These are phyloP conservation scores for Edolisoma coerulescens DNA, from an alignment of 2,113 vertebrate species.

Conservation along the genomic window DNA sequence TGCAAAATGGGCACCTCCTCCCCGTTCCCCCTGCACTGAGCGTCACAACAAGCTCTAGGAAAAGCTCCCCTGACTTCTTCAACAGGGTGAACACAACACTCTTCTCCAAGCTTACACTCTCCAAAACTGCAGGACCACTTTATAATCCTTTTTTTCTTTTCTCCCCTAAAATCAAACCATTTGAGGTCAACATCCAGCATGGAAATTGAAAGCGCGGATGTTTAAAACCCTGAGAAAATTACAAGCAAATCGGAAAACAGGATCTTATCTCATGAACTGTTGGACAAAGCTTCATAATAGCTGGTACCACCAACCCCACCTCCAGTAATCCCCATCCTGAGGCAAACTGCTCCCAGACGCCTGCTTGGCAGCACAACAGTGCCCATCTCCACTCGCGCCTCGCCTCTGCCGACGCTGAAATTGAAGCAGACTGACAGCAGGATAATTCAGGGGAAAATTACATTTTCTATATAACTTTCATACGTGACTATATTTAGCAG, in stretches of 20 bases:
- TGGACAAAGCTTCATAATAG: not conserved
- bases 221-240: conserved; percentile 7
- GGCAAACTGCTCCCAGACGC: conserved; percentile 48
- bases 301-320: not conserved
- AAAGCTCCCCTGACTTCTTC: not conserved
- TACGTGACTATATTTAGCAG: conserved; percentile 53
- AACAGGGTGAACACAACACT: not conserved
- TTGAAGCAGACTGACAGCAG: conserved; percentile 30
- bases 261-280: not conserved
- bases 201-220: not conserved
- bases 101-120: not conserved
- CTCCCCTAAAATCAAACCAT: not conserved
- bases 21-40: not conserved
- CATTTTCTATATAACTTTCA: conserved; percentile 34
- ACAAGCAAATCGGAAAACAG: not conserved
- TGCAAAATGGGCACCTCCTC: not conserved
- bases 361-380: not conserved
- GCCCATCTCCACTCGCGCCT: not conserved
- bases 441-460: conserved; percentile 33
- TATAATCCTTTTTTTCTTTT: rapidly evolving
- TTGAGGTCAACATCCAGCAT: not conserved
- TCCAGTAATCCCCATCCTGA: conserved; percentile 1
- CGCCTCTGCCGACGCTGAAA: not conserved
- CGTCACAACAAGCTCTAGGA: not conserved
- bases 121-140: not conserved